A percentile compares a stretch with the other conserved stretches of the same genome.
phyloP scores from a whole-genome alignment of 2,797 vertebrate species.

The Jordanella pulchra region DNA sequence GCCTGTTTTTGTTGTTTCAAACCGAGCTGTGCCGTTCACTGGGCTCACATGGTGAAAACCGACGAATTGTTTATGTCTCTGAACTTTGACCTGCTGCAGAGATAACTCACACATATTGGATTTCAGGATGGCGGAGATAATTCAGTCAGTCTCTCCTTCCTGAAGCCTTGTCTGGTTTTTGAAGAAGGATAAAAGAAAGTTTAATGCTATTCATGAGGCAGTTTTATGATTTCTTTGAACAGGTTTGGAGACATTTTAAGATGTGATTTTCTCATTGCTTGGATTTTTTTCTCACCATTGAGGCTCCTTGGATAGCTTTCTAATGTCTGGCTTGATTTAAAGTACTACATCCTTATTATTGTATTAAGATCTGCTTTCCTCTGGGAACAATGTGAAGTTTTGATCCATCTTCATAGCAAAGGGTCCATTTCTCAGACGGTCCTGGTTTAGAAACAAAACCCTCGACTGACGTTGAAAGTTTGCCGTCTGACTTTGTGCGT shows the following conservation, averaged over 20 bases:
- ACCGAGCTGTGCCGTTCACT: not conserved
- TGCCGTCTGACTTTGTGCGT: constrained; percentile 9
- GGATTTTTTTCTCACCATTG: not conserved
- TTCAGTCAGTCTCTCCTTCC: not conserved
- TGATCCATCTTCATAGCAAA: not conserved
- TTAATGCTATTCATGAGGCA: not conserved
- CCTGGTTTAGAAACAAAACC: not conserved
- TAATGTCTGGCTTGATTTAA: not conserved
- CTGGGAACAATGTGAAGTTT: not conserved
- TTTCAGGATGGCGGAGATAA: not conserved
- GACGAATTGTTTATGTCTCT: too few species aligned
- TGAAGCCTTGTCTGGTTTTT: not conserved
- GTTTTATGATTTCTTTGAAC: not conserved
- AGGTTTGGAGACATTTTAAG: not conserved
- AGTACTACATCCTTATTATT: not conserved
- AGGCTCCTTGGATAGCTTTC: not conserved
- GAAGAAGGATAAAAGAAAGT: not conserved
- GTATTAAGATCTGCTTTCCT: not conserved
- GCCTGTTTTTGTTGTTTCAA: not conserved
- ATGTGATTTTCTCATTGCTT: not conserved
- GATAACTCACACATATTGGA: not conserved
- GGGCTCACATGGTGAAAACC: too few species aligned
- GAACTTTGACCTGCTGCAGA: not conserved
- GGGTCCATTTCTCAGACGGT: not conserved
- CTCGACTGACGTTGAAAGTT: constrained; percentile 1